Base-by-base conservation (phyloP, 1,140 invertebrate species). In the Sinella curviseta region DNA sequence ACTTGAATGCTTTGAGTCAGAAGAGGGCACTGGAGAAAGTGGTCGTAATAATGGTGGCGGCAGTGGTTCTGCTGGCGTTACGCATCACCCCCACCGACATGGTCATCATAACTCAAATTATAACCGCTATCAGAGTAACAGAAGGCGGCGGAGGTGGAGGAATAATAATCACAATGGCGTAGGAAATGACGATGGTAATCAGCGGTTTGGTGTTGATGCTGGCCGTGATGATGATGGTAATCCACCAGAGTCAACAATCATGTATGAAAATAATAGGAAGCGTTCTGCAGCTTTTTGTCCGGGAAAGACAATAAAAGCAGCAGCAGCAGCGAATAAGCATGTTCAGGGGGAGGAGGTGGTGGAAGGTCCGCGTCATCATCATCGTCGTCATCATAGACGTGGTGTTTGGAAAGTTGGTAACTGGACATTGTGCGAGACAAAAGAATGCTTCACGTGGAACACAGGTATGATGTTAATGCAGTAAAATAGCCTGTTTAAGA, bases 371-470 rank as follows among this genome's bases (percentile, higher is more conserved):
- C 24, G 4, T 60, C 57, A 60, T 60, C 57, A 60, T 3, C 57
- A 26, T 60, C 57, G 17, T n/a, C n/a, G n/a, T 48, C 39, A 60
- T 60, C 55, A 14, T 4, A 60, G 55, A 60, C 55, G 65, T 33
- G 65, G 65, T 8, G n/a, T 70, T 31, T 95, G 94, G 94, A 88
- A 90, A 67, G 86, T 89, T 1, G 89, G 88, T 30, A 89, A 91
- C n/a, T 95, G 94, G 94, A 90, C 90, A 0, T 84, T 87, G 0
- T 94, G 93, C 84, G 89, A 91, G 83, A 89, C 89, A 35, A 92
- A 92, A 14, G 89, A 92, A 70, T 95, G 94, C 86, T 92, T 93
- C 84, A 91, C 90, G 33, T 92, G 91, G 88, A 92, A 94, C 85
- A 93, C 91, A 85, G 91, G 91, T 92, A 85, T 82, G 75, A 77